phyloP scores from a whole-genome alignment of 2,888 invertebrate genomes.

The Trypoxylon attenuatum region DNA sequence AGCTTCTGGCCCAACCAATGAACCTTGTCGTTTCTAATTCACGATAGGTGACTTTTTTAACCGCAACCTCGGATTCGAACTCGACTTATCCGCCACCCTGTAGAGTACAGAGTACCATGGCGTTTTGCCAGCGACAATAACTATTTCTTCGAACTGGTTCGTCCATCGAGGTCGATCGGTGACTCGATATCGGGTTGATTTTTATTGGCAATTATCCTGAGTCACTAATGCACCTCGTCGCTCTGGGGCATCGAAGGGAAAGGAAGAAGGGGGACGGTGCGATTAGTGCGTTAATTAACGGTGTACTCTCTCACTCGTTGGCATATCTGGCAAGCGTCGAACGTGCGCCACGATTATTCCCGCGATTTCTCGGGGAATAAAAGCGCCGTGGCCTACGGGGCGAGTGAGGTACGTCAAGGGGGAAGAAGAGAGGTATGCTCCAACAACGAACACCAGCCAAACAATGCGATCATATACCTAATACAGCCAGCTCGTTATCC shows the following conservation, averaged over 20 bases:
- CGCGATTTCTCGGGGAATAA: background rate
- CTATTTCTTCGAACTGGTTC: background rate
- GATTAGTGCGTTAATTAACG: constrained; percentile 38
- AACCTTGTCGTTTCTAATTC: no score
- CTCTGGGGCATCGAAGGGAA: background rate
- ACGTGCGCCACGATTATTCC: background rate
- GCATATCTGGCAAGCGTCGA: constrained; percentile 11
- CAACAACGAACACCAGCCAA: no score
- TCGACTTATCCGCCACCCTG: background rate
- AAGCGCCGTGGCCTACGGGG: constrained; percentile 13
- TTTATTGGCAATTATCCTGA: constrained; percentile 25
- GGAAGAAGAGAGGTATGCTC: no score
- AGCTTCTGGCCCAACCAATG: background rate
- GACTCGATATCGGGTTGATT: background rate
- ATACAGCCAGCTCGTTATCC: constrained; percentile 26
- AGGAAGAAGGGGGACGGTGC: constrained; percentile 6
- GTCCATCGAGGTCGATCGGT: constrained; percentile 4
- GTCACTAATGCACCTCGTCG: background rate
- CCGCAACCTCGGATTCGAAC: background rate
- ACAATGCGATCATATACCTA: constrained; percentile 29
- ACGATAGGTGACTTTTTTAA: no score
- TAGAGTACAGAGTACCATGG: background rate
- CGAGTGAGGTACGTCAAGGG: no score
- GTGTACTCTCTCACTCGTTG: no score
- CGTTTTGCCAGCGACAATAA: background rate